A percentile compares a stretch with the other conserved stretches of the same genome.
Evolutionary conservation across 1,140 invertebrate species (phyloP).

Genomic region (Drosophila pandora): DNA sequence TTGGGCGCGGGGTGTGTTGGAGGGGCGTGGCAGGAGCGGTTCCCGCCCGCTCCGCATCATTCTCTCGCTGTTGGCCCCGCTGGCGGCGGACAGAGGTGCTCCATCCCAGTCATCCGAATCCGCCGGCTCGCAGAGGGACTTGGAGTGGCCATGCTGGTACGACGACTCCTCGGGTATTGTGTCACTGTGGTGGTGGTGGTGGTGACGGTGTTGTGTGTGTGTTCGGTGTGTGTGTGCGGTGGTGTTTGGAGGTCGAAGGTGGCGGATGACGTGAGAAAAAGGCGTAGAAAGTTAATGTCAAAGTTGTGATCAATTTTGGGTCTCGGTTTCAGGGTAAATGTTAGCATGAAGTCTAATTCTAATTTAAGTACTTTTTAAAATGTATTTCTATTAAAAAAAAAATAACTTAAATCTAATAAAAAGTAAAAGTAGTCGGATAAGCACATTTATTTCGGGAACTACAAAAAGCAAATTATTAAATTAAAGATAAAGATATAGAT

Average conservation of each 20-base stretch:
- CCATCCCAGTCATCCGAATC: slow-evolving; percentile 78
- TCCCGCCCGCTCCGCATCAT: slow-evolving; percentile 64
- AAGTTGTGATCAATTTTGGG: slow-evolving; percentile 64
- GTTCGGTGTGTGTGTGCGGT: slow-evolving; percentile 22
- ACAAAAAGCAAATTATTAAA: slow-evolving; percentile 35
- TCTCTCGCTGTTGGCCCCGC: slow-evolving; percentile 51
- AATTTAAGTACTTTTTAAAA: slow-evolving; percentile 21
- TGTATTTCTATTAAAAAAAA: slow-evolving; percentile 1
- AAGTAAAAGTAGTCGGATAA: slow-evolving; percentile 8
- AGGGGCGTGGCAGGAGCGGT: slow-evolving; percentile 70
- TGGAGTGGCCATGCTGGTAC: slow-evolving; percentile 78
- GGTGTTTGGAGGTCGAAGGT: slow-evolving; percentile 32
- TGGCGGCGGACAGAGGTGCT: slow-evolving; percentile 47
- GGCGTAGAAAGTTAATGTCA: slow-evolving; percentile 78
- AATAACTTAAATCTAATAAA: slow-evolving; percentile 7
- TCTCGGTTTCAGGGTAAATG: slow-evolving; percentile 27
- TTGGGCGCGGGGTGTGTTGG: slow-evolving; percentile 74
- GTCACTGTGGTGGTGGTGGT: slow-evolving; percentile 65
- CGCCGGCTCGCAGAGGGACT: slow-evolving; percentile 77
- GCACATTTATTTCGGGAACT: slow-evolving; percentile 41
- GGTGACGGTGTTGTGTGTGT: slow-evolving; percentile 41
- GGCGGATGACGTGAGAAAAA: slow-evolving; percentile 70
- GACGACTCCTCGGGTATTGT: slow-evolving; percentile 83
- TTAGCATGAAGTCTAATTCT: slow-evolving; percentile 53
- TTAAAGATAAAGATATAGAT: slow-evolving; percentile 1